Evolutionary conservation across 2,797 vertebrate species (phyloP).

Genomic region (Pelobates cultripes): DNA sequence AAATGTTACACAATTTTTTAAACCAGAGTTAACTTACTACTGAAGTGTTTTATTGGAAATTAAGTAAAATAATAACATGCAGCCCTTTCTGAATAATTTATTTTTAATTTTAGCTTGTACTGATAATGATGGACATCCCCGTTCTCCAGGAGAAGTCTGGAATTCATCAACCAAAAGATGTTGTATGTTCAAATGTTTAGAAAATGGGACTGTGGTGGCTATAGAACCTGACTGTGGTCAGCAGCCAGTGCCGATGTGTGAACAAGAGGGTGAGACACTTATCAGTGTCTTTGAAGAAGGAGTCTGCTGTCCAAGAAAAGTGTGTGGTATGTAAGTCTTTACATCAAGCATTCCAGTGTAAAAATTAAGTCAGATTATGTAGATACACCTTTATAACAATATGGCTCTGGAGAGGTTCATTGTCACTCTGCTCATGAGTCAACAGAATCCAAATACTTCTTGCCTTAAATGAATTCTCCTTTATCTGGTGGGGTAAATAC

Average conservation of each 20-base stretch:
- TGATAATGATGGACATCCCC: constrained; percentile 85
- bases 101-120: constrained; percentile 82
- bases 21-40: too few relatives aligned
- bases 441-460: too few relatives aligned
- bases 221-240: constrained; percentile 85
- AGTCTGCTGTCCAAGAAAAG: constrained; percentile 88
- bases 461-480: too few relatives aligned
- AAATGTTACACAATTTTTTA: too few relatives aligned
- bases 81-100: neutral
- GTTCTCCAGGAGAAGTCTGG: constrained; percentile 87
- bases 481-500: too few relatives aligned
- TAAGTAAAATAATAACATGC: neutral
- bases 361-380: too few relatives aligned
- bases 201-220: constrained; percentile 87
- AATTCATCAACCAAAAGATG: constrained; percentile 86
- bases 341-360: neutral
- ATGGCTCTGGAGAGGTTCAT: too few relatives aligned
- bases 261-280: constrained; percentile 89
- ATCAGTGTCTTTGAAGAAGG: constrained; percentile 81
- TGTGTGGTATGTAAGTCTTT: constrained; percentile 82
- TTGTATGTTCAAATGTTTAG: constrained; percentile 87
- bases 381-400: too few relatives aligned
- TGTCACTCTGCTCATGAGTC: too few relatives aligned
- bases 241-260: constrained; percentile 77
- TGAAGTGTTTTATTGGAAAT: too few relatives aligned